phyloP scores from a whole-genome alignment of 2,797 vertebrate species.

The Leptoclinus maculatus region DNA sequence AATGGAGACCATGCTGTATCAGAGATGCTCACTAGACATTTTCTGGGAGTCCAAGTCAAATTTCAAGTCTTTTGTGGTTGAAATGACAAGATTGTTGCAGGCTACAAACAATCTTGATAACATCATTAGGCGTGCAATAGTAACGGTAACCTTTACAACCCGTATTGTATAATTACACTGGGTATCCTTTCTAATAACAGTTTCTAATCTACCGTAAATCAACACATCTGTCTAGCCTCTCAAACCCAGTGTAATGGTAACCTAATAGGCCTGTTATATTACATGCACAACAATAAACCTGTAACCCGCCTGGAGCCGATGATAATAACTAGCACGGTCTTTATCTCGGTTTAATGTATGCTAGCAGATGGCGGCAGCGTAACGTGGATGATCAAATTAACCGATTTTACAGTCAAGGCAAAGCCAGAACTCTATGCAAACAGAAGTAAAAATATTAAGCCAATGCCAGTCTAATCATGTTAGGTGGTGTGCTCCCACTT shows the following conservation, averaged over 20 bases:
- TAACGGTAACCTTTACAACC: background rate
- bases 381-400: no score
- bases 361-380: no score
- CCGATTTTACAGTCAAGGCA: no score
- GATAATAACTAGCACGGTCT: no score
- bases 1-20: background rate
- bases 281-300: no score
- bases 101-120: background rate
- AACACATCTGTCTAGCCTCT: background rate
- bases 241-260: background rate
- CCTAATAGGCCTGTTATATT: no score
- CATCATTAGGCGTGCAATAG: background rate
- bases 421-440: no score
- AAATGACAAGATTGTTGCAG: background rate
- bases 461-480: no score
- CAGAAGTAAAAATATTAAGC: no score
- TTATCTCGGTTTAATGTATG: no score
- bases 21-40: background rate
- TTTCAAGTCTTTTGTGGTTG: background rate
- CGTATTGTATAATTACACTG: background rate
- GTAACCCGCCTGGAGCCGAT: no score
- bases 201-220: background rate
- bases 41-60: background rate
- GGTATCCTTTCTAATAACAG: background rate
- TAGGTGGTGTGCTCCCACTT: no score